Evolutionary conservation across 2,888 invertebrate species (phyloP), one percentile per base, ranked within the genome.

Genomic region (Tolmerus cingulatus): DNA sequence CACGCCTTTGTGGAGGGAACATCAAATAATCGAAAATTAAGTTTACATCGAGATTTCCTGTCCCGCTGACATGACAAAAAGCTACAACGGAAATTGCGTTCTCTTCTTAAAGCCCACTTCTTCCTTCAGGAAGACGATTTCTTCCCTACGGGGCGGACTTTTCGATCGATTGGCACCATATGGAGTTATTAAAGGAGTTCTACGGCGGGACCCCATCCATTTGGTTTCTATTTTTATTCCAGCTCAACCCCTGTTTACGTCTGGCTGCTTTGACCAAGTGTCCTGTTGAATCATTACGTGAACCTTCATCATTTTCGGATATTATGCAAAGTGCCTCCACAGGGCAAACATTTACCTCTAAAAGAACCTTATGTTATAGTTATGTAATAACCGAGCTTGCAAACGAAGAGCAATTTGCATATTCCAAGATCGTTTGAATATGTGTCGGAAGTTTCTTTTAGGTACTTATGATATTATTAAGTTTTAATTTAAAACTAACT

Each of bases 51-150:
- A 78, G 40, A 77, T 34, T 77, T 77, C 77, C 77, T 77, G 78
- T 19, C 23, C 23, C 37, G 78, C 27, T 78, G 78, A 78, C 78
- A 78, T 78, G 78, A 78, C 78, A 78, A 78, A 78, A 40, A 19
- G 40, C 43, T 78, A 78, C 43, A 78, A 78, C 78, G 78, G 78
- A 78, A 78, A 78, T 78, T 78, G 12, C 78, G 78, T 78, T 78
- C 23, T 12, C 78, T 19, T 78, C 43, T 37, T 78, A 40, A 43
- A 43, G 23, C 23, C 78, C 43, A 78, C 78, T 7, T 14, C 27
- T 78, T 78, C 43, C 77, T 77, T 4, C 34, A 43, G 19, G 23
- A 57, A 23, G 57, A 12, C 57, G 57, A 57, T 9, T 12, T 66
- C 14, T 23, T 66, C 66, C 66, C 66, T 27, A 12, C 12, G 66